Conservation (phyloP, 2,797 vertebrate species). For the Sebastes trivittatus region DNA sequence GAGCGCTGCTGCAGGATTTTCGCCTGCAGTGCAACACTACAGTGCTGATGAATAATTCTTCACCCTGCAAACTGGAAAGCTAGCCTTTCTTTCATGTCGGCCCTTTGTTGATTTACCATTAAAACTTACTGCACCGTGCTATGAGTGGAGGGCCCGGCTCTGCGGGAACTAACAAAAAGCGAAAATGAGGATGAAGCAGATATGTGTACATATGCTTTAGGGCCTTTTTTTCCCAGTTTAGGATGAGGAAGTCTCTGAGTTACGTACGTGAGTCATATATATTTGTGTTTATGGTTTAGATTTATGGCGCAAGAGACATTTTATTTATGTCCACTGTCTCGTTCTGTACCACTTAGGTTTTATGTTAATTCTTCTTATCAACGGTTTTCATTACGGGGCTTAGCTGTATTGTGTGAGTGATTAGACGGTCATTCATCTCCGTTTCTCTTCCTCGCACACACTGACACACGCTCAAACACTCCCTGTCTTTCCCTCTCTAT, state of each 20-base stretch:
- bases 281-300: constrained; percentile 67
- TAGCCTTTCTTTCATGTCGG: constrained; percentile 83
- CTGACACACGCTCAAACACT: constrained; percentile 11
- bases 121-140: constrained; percentile 78
- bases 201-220: constrained; percentile 69
- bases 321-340: constrained; percentile 71
- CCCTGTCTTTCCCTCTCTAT: constrained; percentile 6
- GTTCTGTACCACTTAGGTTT: constrained; percentile 65
- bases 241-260: constrained; percentile 43
- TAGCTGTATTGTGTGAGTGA: constrained; percentile 71
- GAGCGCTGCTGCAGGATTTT: constrained; percentile 81
- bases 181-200: constrained; percentile 76
- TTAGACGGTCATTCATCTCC: constrained; percentile 70
- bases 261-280: constrained; percentile 53
- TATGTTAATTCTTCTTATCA: constrained; percentile 77
- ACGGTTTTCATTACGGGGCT: constrained; percentile 65
- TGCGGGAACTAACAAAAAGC: constrained; percentile 69
- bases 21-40: constrained; percentile 81
- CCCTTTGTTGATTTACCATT: constrained; percentile 85
- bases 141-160: constrained; percentile 61
- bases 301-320: constrained; percentile 48
- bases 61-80: constrained; percentile 80
- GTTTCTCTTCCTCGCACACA: constrained; percentile 25
- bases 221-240: constrained; percentile 54
- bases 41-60: constrained; percentile 83